Base-by-base conservation (phyloP, 2,113 vertebrate genomes). In the Xiphophorus maculatus region DNA sequence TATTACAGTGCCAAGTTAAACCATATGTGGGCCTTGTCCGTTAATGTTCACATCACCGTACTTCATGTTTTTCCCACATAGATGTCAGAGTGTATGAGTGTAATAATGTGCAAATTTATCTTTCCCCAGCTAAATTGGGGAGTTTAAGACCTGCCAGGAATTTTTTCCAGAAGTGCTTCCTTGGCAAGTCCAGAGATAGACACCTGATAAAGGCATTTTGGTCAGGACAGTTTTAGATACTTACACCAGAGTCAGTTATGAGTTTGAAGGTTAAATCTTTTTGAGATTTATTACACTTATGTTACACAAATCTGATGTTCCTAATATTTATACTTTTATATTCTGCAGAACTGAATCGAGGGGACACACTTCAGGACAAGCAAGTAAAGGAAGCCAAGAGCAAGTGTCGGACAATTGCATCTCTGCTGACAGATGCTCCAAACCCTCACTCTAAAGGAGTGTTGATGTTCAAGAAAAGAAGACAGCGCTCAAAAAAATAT, bases 361-460 rank as follows among this genome's bases (percentile, higher is more conserved):
- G 96, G 25, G 98, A 99, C 35, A 98, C 95, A 58, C 84, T 82
- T 63, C 96, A 96, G 78, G 98, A 99, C 89, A 99, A 98, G 84
- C 95, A 95, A 0, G 96, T 97, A 81, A 99, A 99, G 74, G 98
- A 99, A 90, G 98, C 98, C 73, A 97, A 96, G 93, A 98, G 94
- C 86, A 99, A 97, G 92, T 99, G 98, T 91, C 94, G 95, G 89
- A 99, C 97, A 28, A 99, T 99, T 67, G 98, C 98, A 2, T 98
- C 95, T 32, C 92, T 99, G 72, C 93, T 99, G 84, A 99, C 98
- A 1, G 97, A 97, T 4, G 97, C 98, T 35, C 98, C 98, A 7
- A 99, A 99, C 77, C 98, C 98, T 75, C 97, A 99, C 88, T 99
- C 98, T 60, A 99, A 98, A 83, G 98, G 98, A 22, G 98, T 99